phyloP scores from a whole-genome alignment of 2,797 vertebrate species.

The Gallinago solitaria region DNA sequence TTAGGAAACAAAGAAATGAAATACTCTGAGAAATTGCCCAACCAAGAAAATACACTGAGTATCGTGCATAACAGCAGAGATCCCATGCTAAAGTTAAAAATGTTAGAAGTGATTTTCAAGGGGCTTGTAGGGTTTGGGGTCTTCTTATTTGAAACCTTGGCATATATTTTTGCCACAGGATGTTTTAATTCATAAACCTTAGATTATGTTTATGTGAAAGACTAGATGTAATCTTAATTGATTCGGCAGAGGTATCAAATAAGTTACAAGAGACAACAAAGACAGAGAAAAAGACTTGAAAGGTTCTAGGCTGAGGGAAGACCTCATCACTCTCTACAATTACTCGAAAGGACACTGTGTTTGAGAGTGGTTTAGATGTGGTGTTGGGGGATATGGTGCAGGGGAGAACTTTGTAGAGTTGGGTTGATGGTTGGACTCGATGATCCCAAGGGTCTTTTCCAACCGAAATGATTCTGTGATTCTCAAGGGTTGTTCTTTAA shows the following conservation, averaged over 20 bases:
- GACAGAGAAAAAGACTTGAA: background rate
- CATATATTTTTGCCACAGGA: background rate
- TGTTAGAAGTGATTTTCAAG: background rate
- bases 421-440: too few species aligned
- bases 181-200: background rate
- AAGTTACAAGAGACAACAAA: background rate
- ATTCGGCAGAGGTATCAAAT: background rate
- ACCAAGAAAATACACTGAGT: background rate
- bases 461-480: too few species aligned
- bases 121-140: rapidly evolving
- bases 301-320: background rate
- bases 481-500: background rate
- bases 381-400: too few species aligned
- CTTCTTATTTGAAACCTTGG: background rate
- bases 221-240: background rate
- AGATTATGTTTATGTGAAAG: background rate
- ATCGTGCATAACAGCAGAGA: background rate
- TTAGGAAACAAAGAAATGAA: background rate
- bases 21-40: background rate
- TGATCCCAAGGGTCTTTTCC: too few species aligned
- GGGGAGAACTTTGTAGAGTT: too few species aligned
- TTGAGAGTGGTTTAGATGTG: too few species aligned
- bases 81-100: background rate
- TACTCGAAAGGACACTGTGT: too few species aligned
- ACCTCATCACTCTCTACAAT: too few species aligned